Base-by-base conservation (phyloP, 2,888 invertebrate genomes). In the Lamproptera curius region DNA sequence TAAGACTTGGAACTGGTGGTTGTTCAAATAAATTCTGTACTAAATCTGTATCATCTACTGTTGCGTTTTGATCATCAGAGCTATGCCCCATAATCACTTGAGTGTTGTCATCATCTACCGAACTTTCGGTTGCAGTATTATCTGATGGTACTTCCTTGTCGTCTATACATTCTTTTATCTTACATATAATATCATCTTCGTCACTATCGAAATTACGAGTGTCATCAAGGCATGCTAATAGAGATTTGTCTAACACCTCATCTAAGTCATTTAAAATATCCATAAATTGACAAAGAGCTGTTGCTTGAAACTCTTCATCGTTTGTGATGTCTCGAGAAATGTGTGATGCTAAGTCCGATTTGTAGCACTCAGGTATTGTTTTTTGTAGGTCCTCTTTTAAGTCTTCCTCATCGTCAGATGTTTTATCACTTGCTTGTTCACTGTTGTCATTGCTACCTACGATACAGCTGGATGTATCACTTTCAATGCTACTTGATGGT, bases 231-330 rank as follows among this genome's bases (percentile, higher is more conserved):
- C 83, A 80, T 45, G 81, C 82, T 42, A 86, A 65, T 50, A 89
- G 62, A 44, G 89, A 89, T 55, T 87, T 89, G 59, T 91, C 89
- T 57, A 91, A 67, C 50, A 90, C 87, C 66, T 90, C 89, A 67
- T 91, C 91, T 54, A 91, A 71, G 65, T 89, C 89, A 60, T 89
- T 88, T 55, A 91, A 73, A 52, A 91, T 89, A 65, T 88, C 82
- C 79, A 91, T 84, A 64, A 87, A 87, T 58, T 87, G 84, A 60
- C 82, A 81, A 50, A 87, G 71, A 16, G 86, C 87, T 43, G 84
- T 78, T 23, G 87, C 83, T 68, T 87, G 86, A 64, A 85, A 84
- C 53, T 87, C 85, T 52, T 86, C 86, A 61, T 85, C 83, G 54
- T 76, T 82, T 74, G 80, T 76, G 69, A 79, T 76, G 70, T 76